phyloP scores from a whole-genome alignment of 2,797 vertebrate species.

The Sphenopsis melanotis region DNA sequence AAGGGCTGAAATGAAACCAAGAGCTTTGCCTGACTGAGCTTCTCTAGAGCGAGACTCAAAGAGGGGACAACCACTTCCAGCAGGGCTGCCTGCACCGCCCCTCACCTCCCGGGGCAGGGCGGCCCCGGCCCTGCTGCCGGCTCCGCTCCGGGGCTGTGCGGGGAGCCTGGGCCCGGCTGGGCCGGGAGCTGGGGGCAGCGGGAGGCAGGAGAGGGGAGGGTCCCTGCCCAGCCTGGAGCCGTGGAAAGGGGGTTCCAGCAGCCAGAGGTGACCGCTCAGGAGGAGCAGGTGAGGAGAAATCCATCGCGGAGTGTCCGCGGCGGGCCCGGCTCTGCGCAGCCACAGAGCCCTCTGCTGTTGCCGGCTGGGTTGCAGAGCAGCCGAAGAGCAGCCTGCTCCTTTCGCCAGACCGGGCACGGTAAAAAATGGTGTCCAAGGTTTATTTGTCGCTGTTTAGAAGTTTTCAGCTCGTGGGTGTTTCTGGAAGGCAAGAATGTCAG shows the following conservation, averaged over 20 bases:
- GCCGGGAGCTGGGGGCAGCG: not conserved
- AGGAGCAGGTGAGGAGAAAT: not conserved
- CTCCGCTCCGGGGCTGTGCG: fast-evolving
- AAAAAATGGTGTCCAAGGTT: not conserved
- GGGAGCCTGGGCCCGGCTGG: not conserved
- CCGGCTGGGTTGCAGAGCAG: not conserved
- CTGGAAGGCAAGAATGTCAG: not conserved
- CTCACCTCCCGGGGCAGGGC: not conserved
- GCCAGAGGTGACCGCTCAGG: not conserved
- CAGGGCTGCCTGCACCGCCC: fast-evolving
- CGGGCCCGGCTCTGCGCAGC: slow-evolving; percentile 10
- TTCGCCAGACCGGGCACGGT: not conserved
- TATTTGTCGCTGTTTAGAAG: fast-evolving
- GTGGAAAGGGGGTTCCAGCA: not conserved
- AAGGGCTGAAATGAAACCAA: not conserved
- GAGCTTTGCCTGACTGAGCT: not conserved
- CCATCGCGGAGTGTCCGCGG: fast-evolving
- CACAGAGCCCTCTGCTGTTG: slow-evolving; percentile 63
- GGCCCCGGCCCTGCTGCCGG: not conserved
- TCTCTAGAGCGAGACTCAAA: too few relatives aligned
- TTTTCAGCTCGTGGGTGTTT: not conserved
- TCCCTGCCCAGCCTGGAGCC: not conserved
- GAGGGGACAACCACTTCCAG: not conserved
- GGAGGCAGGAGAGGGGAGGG: not conserved
- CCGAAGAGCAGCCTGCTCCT: not conserved